A percentile compares a stretch with the other conserved stretches of the same genome.
Conservation (phyloP, 2,113 vertebrate species). For the Bothrops jararaca region DNA sequence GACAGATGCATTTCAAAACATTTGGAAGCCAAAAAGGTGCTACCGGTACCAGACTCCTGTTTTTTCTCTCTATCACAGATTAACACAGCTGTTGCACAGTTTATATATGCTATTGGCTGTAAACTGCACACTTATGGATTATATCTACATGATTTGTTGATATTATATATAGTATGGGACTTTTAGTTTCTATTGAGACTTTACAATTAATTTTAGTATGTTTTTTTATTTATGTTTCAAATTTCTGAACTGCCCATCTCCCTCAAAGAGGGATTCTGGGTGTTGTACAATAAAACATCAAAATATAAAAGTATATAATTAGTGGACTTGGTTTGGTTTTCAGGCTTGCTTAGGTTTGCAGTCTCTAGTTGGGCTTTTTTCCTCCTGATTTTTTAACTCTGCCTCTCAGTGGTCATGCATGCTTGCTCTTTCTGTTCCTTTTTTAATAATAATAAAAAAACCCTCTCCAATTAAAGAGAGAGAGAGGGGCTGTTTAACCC, state of each 20-base stretch:
- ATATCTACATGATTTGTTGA: neutral
- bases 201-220: neutral
- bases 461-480: too few relatives aligned
- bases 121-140: neutral
- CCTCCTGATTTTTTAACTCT: too few relatives aligned
- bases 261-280: neutral
- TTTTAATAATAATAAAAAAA: too few relatives aligned
- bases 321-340: neutral
- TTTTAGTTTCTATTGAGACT: neutral
- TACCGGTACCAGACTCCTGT: neutral
- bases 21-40: neutral
- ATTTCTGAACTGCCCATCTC: neutral
- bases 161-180: neutral
- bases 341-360: neutral
- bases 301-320: neutral
- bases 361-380: neutral
- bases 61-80: neutral
- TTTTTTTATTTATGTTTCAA: neutral
- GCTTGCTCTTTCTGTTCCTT: neutral
- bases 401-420: neutral
- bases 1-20: neutral
- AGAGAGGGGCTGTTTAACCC: too few relatives aligned
- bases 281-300: neutral
- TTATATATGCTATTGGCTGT: neutral
- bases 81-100: neutral